A percentile compares a stretch with the other conserved stretches of the same genome.
Conservation (phyloP, 1,140 invertebrate species). For the Drosophila sturtevanti region DNA sequence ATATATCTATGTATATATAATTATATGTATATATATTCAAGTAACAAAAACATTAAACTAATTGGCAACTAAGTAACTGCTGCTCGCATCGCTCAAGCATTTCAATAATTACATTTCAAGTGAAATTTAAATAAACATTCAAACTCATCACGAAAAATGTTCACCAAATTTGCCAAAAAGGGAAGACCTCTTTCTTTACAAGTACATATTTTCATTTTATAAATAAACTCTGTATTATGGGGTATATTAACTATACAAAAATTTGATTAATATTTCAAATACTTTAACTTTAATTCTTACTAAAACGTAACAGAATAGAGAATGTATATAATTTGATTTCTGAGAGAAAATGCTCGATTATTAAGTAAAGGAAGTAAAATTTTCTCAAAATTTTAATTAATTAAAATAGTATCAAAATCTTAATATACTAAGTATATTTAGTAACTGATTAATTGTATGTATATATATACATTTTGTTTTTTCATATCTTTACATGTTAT, state of each 20-base stretch:
- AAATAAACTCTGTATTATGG: neutral
- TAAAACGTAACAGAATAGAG: too few species aligned
- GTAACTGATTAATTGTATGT: too few species aligned
- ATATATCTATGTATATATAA: too few species aligned
- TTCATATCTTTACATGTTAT: too few species aligned
- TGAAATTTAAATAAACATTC: slow-evolving; percentile 39
- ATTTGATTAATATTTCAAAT: too few species aligned
- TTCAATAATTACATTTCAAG: slow-evolving; percentile 46
- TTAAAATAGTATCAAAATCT: too few species aligned
- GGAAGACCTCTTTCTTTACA: neutral
- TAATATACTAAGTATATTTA: too few species aligned
- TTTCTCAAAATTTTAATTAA: too few species aligned
- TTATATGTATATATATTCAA: neutral
- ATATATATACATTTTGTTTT: neutral
- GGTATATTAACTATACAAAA: neutral
- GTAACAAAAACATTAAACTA: neutral
- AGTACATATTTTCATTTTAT: neutral
- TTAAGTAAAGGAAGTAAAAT: too few species aligned
- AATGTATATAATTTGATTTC: too few species aligned
- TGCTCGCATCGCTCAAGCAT: slow-evolving; percentile 17
- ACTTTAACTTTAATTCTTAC: too few species aligned
- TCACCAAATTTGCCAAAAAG: neutral
- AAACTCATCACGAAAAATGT: neutral
- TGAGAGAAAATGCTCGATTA: too few species aligned
- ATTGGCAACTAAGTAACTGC: slow-evolving; percentile 6